phyloP scores from a whole-genome alignment of 2,797 vertebrate species.

The Rhodeus uyekii region DNA sequence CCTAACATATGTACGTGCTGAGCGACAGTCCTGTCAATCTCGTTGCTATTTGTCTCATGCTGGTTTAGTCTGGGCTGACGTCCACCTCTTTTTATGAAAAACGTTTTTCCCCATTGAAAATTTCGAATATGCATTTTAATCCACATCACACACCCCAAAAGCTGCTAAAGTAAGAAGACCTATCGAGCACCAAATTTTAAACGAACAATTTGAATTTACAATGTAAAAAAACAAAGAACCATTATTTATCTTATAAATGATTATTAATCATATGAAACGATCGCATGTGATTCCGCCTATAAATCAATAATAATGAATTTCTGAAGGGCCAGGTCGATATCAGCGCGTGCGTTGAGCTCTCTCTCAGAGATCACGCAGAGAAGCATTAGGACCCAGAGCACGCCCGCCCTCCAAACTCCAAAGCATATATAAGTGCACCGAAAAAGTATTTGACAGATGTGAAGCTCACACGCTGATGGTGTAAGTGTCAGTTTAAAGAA shows the following conservation, averaged over 20 bases:
- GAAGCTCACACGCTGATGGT: conserved; percentile 44
- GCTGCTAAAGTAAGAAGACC: not conserved
- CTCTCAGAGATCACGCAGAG: not conserved
- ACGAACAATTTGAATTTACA: not conserved
- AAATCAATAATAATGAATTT: not conserved
- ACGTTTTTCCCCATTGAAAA: not conserved
- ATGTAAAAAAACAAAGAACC: not conserved
- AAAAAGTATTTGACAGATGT: conserved; percentile 59
- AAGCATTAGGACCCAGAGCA: conserved; percentile 57
- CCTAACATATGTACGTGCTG: not conserved
- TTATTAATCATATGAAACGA: not conserved
- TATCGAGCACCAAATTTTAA: not conserved
- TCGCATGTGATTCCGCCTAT: not conserved
- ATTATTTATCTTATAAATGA: not conserved
- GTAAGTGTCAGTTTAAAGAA: conserved; percentile 14
- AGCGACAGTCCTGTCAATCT: not conserved
- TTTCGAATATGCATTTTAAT: not conserved
- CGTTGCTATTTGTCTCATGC: not conserved
- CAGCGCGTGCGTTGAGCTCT: not conserved
- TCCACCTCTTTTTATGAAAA: not conserved
- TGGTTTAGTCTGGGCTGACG: not conserved
- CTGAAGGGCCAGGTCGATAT: not conserved
- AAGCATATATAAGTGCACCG: conserved; percentile 42
- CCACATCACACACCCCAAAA: not conserved
- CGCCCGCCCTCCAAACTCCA: conserved; percentile 36